These are phyloP conservation scores for Leptoteleia sp. DNA, from an alignment of 1,140 invertebrate genomes.

Conservation along the genomic window DNA sequence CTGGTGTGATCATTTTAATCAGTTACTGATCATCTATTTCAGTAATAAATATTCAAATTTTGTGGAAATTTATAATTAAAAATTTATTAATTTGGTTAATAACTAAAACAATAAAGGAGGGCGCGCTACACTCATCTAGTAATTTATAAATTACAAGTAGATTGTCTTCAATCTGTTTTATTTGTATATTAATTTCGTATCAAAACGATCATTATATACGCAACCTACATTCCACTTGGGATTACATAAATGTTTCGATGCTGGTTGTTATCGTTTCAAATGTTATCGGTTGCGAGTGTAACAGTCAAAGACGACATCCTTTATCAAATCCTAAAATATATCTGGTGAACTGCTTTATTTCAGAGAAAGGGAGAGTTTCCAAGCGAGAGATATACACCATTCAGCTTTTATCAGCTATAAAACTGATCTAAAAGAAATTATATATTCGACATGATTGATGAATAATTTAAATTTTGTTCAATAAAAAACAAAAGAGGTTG, in stretches of 20 bases:
- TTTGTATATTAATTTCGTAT: slow-evolving; percentile 1
- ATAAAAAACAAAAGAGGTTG: no score
- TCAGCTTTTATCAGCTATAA: slow-evolving; percentile 18
- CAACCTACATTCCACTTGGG: slow-evolving; percentile 5
- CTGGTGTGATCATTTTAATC: no score
- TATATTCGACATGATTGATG: slow-evolving; percentile 26
- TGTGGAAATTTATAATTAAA: no score
- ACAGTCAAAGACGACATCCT: slow-evolving; percentile 23
- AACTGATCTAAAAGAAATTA: slow-evolving; percentile 17
- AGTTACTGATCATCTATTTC: no score
- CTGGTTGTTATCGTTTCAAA: slow-evolving; percentile 21
- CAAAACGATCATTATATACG: slow-evolving; percentile 11
- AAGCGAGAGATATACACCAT: slow-evolving; percentile 4
- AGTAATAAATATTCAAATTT: no score
- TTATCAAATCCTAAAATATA: slow-evolving; percentile 38
- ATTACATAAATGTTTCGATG: slow-evolving; percentile 1
- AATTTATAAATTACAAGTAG: no score
- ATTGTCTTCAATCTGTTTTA: background rate
- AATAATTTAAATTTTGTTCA: background rate
- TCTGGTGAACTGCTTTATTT: slow-evolving; percentile 32
- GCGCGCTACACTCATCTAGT: no score
- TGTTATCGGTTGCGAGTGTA: slow-evolving; percentile 19
- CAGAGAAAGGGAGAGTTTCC: slow-evolving; percentile 1
- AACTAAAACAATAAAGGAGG: no score
- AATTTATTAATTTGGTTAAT: no score